phyloP scores from a whole-genome alignment of 2,113 vertebrate species.

The Osmerus mordax region DNA sequence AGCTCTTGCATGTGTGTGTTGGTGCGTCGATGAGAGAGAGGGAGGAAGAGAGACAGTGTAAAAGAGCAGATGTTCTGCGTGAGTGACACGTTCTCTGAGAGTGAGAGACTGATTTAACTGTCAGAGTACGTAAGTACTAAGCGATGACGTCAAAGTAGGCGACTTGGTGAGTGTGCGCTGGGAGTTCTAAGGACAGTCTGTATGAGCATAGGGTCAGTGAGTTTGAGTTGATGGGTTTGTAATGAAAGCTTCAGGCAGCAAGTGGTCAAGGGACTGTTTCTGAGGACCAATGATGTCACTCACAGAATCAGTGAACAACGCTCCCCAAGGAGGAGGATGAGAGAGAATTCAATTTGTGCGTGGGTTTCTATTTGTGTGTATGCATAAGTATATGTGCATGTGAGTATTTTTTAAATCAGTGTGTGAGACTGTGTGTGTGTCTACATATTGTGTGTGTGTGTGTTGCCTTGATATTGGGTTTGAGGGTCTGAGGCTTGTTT shows the following conservation, averaged over 20 bases:
- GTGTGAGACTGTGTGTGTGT: slow-evolving; percentile 8
- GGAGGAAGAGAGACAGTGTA: background rate
- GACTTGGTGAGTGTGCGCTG: slow-evolving; percentile 1
- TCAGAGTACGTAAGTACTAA: background rate
- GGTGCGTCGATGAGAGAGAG: background rate
- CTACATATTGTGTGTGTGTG: slow-evolving; percentile 10
- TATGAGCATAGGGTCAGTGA: slow-evolving; percentile 29
- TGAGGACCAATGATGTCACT: slow-evolving; percentile 60
- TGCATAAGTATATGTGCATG: slow-evolving; percentile 5
- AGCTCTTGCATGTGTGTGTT: background rate
- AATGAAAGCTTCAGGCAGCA: slow-evolving; percentile 59
- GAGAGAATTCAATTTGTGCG: slow-evolving; percentile 14
- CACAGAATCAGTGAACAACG: slow-evolving; percentile 35
- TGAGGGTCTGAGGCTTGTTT: slow-evolving; percentile 49
- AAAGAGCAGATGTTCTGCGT: background rate
- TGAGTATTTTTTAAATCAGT: slow-evolving; percentile 1
- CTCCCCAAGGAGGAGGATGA: slow-evolving; percentile 35
- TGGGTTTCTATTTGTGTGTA: slow-evolving; percentile 2
- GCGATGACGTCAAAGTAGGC: too few species aligned
- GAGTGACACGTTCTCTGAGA: background rate
- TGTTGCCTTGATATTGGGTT: slow-evolving; percentile 2
- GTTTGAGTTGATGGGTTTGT: slow-evolving; percentile 55
- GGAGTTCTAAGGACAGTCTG: slow-evolving; percentile 22
- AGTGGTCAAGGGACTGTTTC: slow-evolving; percentile 35
- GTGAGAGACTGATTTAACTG: background rate